Evolutionary conservation across 2,888 invertebrate genomes (phyloP).

Genomic region (Sepiola atlantica): DNA sequence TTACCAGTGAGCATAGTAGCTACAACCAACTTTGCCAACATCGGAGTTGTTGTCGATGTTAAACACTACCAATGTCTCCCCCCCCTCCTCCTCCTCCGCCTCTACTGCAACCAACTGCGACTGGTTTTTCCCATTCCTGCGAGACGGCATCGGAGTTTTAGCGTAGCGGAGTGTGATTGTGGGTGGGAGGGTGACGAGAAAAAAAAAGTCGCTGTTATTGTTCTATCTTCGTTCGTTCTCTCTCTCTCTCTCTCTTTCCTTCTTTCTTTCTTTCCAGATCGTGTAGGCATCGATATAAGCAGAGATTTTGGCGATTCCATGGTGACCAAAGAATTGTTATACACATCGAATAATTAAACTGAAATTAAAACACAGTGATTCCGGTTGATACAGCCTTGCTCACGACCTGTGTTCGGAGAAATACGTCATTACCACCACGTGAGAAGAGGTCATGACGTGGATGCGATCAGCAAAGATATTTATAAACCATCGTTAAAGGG

Average conservation of each 20-base stretch:
- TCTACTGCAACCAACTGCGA: background rate
- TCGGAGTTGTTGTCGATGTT: background rate
- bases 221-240: too few relatives aligned
- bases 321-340: background rate
- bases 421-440: background rate
- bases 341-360: background rate
- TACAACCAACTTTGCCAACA: conserved; percentile 32
- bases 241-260: background rate
- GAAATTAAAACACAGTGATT: background rate
- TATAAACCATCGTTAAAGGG: background rate
- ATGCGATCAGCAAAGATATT: background rate
- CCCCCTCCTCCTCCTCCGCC: background rate
- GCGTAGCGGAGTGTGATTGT: background rate
- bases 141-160: background rate
- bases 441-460: background rate
- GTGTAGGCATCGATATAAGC: background rate
- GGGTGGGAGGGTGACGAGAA: background rate
- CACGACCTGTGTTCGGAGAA: background rate
- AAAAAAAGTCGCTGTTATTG: too few relatives aligned
- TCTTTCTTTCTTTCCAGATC: background rate
- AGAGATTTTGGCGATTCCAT: background rate
- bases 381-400: background rate
- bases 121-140: background rate
- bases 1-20: background rate
- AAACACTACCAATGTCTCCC: background rate